Evolutionary conservation across 2,113 vertebrate species (phyloP).

Genomic region (Lophura nycthemera): DNA sequence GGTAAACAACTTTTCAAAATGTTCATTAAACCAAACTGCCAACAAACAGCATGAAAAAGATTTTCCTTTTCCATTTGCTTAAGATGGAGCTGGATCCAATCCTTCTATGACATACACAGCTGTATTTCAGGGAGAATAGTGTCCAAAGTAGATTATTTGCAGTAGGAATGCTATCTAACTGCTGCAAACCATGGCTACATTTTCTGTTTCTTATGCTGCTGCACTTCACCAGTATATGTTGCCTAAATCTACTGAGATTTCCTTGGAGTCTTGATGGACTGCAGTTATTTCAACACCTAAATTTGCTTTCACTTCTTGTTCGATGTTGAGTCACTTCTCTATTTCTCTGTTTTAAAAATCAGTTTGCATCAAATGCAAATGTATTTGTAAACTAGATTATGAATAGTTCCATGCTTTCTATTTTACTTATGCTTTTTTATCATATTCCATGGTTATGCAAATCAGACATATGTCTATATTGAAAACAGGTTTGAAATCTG

Average conservation of each 20-base stretch:
- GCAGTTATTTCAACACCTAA: background rate
- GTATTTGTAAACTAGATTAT: background rate
- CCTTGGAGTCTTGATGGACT: background rate
- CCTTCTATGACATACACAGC: background rate
- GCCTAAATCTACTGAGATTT: background rate
- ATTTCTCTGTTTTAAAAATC: background rate
- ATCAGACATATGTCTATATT: background rate
- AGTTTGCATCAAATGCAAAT: background rate
- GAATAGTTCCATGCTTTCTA: background rate
- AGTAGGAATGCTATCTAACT: background rate
- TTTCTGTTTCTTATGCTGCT: background rate
- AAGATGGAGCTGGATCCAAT: background rate
- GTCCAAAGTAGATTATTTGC: background rate
- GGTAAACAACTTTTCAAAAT: background rate
- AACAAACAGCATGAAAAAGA: background rate
- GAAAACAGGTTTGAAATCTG: background rate
- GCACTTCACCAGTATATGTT: background rate
- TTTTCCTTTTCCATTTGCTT: background rate
- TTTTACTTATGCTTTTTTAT: background rate
- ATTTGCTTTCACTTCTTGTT: background rate
- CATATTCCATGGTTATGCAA: background rate
- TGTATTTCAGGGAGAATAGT: background rate
- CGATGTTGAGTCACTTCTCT: background rate
- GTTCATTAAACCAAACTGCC: background rate
- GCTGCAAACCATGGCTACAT: fast-evolving